Percentiles rank a stretch among this genome's conserved stretches.
Conservation (phyloP, 1,140 invertebrate species). For the Aphelinus atriplicis region DNA sequence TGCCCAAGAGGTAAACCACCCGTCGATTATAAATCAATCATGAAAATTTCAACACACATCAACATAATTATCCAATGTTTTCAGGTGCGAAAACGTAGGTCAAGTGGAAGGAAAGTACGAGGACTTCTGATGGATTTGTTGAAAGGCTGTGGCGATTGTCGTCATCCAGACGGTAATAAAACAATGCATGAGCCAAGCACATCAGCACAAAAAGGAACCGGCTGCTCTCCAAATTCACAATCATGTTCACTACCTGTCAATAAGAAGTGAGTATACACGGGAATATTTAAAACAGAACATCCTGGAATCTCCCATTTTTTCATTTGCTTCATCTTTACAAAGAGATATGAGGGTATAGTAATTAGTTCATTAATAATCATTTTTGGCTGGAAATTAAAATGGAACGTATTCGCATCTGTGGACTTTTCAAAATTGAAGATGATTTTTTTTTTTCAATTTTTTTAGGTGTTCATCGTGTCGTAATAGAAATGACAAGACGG, state of each 20-base stretch:
- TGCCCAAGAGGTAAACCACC: conserved; percentile 45
- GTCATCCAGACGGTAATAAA: too few relatives aligned
- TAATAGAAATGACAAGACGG: conserved; percentile 39
- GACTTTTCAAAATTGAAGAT: not conserved
- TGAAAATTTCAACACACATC: too few relatives aligned
- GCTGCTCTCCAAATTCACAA: conserved; percentile 38
- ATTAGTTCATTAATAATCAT: not conserved
- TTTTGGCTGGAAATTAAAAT: not conserved
- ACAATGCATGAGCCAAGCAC: conserved; percentile 35
- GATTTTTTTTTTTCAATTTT: conserved; percentile 6
- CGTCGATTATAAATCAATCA: too few relatives aligned
- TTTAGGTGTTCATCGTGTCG: conserved; percentile 46
- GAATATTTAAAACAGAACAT: too few relatives aligned
- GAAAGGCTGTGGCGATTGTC: conserved; percentile 56
- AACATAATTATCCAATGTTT: conserved; percentile 9
- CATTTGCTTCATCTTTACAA: too few relatives aligned
- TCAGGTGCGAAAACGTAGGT: conserved; percentile 51
- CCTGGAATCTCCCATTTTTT: too few relatives aligned
- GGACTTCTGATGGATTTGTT: conserved; percentile 56
- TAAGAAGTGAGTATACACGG: conserved; percentile 48
- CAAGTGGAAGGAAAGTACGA: conserved; percentile 53
- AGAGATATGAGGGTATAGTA: too few relatives aligned
- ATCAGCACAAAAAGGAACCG: conserved; percentile 18
- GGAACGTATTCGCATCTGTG: too few relatives aligned
- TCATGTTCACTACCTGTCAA: conserved; percentile 34